Conservation (phyloP, 1,140 invertebrate species). For the Drosophila bifasciata region DNA sequence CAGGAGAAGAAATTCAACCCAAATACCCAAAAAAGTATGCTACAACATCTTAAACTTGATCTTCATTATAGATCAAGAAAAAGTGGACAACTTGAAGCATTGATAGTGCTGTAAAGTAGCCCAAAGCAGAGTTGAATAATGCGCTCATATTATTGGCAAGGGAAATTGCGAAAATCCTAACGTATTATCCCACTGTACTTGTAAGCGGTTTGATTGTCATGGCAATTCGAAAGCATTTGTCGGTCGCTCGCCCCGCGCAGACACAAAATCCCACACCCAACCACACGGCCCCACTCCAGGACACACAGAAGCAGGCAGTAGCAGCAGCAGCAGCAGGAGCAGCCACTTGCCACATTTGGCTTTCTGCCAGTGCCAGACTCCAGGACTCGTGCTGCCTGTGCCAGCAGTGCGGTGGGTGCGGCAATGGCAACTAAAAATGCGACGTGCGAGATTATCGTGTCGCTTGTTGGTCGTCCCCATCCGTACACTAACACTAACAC, state of each 20-base stretch:
- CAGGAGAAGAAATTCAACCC: not conserved
- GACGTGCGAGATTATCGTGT: constrained; percentile 82
- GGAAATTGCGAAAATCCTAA: not conserved
- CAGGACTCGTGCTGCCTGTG: constrained; percentile 43
- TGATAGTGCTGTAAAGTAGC: too few relatives aligned
- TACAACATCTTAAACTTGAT: not conserved
- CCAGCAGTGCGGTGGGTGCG: constrained; percentile 22
- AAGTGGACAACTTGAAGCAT: not conserved
- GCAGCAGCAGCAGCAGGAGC: constrained; percentile 41
- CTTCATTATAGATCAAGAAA: too few relatives aligned
- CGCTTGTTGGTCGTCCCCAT: constrained; percentile 71
- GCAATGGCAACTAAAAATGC: constrained; percentile 78
- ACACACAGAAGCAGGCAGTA: constrained; percentile 25
- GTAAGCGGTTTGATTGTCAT: constrained; percentile 82
- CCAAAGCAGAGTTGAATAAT: too few relatives aligned
- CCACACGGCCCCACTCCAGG: constrained; percentile 13
- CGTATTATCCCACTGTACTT: constrained; percentile 62
- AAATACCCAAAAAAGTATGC: constrained; percentile 6
- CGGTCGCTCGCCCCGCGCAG: constrained; percentile 58
- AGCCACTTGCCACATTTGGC: constrained; percentile 82
- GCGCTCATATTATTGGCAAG: not conserved
- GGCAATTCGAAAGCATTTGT: constrained; percentile 82
- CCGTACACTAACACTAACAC: constrained; percentile 41
- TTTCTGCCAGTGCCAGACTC: constrained; percentile 74
- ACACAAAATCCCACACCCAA: constrained; percentile 39